Evolutionary conservation across 2,888 invertebrate genomes (phyloP).

Genomic region (Napeogenes sylphis): DNA sequence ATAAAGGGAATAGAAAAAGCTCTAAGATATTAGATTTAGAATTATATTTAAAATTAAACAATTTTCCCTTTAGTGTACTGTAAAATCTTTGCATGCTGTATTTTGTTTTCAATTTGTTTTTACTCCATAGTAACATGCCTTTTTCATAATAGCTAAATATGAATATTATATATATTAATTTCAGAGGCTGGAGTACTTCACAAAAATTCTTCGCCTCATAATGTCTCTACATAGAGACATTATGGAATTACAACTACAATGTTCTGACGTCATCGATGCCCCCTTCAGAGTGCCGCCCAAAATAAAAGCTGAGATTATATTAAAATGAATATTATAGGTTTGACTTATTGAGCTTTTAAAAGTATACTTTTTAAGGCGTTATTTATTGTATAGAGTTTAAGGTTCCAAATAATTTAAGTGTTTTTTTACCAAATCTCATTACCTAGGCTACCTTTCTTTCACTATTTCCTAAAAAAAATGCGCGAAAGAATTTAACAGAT

Average conservation of each 20-base stretch:
- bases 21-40: slow-evolving; percentile 54
- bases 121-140: neutral
- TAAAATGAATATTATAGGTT: slow-evolving; percentile 54
- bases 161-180: slow-evolving; percentile 32
- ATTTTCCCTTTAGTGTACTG: slow-evolving; percentile 78
- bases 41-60: slow-evolving; percentile 23
- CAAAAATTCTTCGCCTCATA: slow-evolving; percentile 65
- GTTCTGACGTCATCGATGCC: slow-evolving; percentile 37
- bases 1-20: slow-evolving; percentile 72
- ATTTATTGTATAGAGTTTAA: too few relatives aligned
- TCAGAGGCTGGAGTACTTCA: slow-evolving; percentile 70
- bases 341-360: too few relatives aligned
- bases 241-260: slow-evolving; percentile 62
- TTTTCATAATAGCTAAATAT: neutral
- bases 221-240: slow-evolving; percentile 69
- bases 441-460: too few relatives aligned
- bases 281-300: slow-evolving; percentile 50
- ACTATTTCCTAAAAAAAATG: too few relatives aligned
- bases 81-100: slow-evolving; percentile 53
- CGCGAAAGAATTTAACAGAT: too few relatives aligned
- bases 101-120: slow-evolving; percentile 4
- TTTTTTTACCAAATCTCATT: too few relatives aligned
- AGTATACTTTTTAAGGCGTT: too few relatives aligned
- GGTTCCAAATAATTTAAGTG: too few relatives aligned
- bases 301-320: slow-evolving; percentile 60